phyloP scores from a whole-genome alignment of 2,797 vertebrate species.

The Falco berigora region DNA sequence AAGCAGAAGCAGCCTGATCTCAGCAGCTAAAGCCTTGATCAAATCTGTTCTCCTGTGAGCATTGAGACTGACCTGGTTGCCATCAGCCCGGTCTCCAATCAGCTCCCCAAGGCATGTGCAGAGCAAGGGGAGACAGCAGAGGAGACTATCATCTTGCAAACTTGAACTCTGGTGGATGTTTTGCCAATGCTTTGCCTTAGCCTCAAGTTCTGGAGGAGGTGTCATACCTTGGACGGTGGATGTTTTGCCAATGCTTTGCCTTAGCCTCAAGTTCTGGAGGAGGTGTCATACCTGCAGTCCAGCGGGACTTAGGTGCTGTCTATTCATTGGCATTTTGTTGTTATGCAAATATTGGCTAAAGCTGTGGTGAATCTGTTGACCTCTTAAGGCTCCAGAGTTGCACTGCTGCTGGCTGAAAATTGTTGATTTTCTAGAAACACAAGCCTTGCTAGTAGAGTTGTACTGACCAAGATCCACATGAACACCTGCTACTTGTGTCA shows the following conservation, averaged over 20 bases:
- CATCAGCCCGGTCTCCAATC: not conserved
- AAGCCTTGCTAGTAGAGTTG: not conserved
- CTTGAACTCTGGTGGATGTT: not conserved
- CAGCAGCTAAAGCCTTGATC: not conserved
- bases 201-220: not conserved
- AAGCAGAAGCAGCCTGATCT: not conserved
- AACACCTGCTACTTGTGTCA: conserved; percentile 38
- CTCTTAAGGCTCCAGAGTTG: not conserved
- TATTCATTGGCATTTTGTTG: not conserved
- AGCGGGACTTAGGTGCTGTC: not conserved
- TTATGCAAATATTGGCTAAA: not conserved
- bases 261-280: not conserved
- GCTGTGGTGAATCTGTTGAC: not conserved
- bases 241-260: not conserved
- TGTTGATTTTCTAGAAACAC: not conserved
- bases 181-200: not conserved
- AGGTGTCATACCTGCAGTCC: not conserved
- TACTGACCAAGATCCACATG: not conserved
- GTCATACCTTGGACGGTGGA: not conserved
- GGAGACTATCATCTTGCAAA: not conserved
- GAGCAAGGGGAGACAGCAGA: not conserved
- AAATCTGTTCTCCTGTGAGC: not conserved
- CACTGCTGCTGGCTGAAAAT: not conserved
- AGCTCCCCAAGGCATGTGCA: fast-evolving
- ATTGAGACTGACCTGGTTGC: not conserved